Conservation (phyloP, 2,888 invertebrate species). For the Eupithecia insigniata region DNA sequence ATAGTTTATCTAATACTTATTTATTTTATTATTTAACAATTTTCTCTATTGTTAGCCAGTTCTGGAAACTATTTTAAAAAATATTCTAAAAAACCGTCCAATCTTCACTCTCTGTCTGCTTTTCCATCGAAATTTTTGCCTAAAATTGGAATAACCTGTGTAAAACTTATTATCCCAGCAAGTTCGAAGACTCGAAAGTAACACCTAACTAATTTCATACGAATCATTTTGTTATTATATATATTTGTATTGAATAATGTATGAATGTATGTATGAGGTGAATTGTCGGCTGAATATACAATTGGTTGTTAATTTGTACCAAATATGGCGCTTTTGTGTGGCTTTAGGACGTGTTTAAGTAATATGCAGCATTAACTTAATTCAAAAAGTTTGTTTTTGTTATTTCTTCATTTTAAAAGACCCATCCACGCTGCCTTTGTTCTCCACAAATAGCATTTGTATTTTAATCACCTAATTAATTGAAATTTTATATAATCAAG, state of each 20-base stretch:
- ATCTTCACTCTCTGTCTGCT: no score
- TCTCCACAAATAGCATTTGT: neutral
- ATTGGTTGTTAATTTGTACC: slow-evolving; percentile 42
- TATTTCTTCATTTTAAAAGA: neutral
- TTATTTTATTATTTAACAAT: no score
- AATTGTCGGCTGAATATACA: slow-evolving; percentile 32
- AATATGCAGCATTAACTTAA: slow-evolving; percentile 3
- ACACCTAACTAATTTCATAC: neutral
- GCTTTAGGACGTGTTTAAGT: slow-evolving; percentile 6
- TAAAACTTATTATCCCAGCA: neutral
- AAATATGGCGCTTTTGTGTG: slow-evolving; percentile 39
- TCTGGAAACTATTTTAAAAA: no score
- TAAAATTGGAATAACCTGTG: no score
- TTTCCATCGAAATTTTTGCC: no score
- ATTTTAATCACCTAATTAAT: neutral
- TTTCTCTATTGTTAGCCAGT: no score
- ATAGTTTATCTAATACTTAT: no score
- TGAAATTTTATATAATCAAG: no score
- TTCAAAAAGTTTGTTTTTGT: neutral
- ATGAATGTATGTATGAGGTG: slow-evolving; percentile 21
- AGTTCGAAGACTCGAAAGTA: no score
- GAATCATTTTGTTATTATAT: neutral
- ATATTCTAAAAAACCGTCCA: no score
- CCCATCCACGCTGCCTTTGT: neutral
- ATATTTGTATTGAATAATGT: slow-evolving; percentile 19